Evolutionary conservation across 2,888 invertebrate genomes (phyloP), one percentile per base, ranked within the genome.

Genomic region (Agrochola lychnidis): DNA sequence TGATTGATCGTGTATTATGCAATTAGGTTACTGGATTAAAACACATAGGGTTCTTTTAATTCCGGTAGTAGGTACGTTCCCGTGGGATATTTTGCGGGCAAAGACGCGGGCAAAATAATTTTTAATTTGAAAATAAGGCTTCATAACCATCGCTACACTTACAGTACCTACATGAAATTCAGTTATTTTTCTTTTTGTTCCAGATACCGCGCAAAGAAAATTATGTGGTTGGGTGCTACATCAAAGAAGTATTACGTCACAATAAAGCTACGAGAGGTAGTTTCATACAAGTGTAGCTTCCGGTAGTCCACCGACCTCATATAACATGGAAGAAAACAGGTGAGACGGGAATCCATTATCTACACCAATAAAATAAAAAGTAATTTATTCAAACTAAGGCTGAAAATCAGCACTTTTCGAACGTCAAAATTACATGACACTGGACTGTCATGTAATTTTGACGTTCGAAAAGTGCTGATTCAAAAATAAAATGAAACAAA

Each of bases 241-340:
- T 68, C 85, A 45, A 89, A 74, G 78, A 89, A 87, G 61, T 85
- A 84, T 71, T 87, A 84, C 83, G 86, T 89, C 79, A 89, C 90
- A 59, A 87, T 84, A 74, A 90, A 88, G 81, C 79, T 91, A 76
- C 88, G 87, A 64, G 86, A 90, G 78, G 88, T 86, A 82, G 86
- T 90, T 68, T 87, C 89, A 25, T 89, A 89, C 80, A 93, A 90
- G 78, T 92, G 90, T 48, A 92, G 90, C 85, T 91, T 93, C 86
- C 94, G 94, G 91, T 94, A 95, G 95, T 93, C 87, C 83, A 88
- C 89, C 90, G 90, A 84, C 80, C 16, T 68, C 48, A 12, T n/a
- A 57, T 14, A 89, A 57, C 75, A 95, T 95, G 95, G 94, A 93
- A 73, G 94, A 95, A 76, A 94, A 92, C 82, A 95, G 95, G 96